Percentiles rank a stretch among this genome's conserved stretches.
phyloP scores from a whole-genome alignment of 2,888 invertebrate species.

The Malthinus seriepunctatus region DNA sequence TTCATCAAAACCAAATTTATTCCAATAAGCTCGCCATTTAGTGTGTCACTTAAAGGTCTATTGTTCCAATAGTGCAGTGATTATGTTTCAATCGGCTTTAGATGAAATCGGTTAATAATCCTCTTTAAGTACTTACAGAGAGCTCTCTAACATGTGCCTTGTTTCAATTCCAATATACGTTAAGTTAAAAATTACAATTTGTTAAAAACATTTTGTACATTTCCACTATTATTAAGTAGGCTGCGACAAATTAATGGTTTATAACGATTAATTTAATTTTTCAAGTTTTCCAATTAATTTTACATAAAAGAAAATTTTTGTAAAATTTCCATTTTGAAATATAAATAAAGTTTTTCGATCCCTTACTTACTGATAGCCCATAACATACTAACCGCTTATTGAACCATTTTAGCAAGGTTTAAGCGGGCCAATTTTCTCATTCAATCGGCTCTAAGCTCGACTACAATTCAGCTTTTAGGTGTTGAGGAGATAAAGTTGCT shows the following conservation, averaged over 20 bases:
- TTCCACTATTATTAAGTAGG: no score
- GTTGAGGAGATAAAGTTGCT: slow-evolving; percentile 45
- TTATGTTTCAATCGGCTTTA: slow-evolving; percentile 21
- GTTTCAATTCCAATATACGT: not conserved
- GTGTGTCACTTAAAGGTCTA: slow-evolving; percentile 1
- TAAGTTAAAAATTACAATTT: no score
- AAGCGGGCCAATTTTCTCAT: slow-evolving; percentile 50
- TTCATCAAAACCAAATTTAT: not conserved
- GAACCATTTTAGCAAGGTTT: slow-evolving; percentile 44
- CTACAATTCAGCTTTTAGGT: slow-evolving; percentile 46
- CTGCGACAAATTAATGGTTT: no score
- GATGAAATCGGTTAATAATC: slow-evolving; percentile 20
- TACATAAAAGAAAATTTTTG: no score
- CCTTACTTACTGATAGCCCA: slow-evolving; percentile 35
- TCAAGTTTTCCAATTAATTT: no score
- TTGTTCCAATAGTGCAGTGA: slow-evolving; percentile 18
- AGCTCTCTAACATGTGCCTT: slow-evolving; percentile 15
- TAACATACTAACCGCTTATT: slow-evolving; percentile 47
- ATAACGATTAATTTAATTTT: no score
- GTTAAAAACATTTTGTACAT: no score
- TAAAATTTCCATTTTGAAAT: slow-evolving; percentile 3
- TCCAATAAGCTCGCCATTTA: not conserved
- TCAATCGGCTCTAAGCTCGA: slow-evolving; percentile 47
- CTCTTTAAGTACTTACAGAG: slow-evolving; percentile 13
- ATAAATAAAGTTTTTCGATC: slow-evolving; percentile 23